phyloP scores from a whole-genome alignment of 1,140 invertebrate species.

The Drosophila grimshawi region DNA sequence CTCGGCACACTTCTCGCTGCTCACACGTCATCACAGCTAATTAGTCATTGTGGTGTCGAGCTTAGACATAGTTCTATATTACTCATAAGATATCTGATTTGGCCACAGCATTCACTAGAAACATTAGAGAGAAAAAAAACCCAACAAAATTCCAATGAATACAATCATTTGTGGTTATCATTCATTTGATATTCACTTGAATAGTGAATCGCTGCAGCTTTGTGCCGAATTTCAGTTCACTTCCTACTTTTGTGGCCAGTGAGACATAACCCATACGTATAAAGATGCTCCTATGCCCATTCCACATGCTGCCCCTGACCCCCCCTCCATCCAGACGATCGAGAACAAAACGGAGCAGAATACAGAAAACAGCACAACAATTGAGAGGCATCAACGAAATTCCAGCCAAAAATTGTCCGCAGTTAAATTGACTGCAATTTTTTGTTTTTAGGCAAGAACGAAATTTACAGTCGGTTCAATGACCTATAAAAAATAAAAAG shows the following conservation, averaged over 20 bases:
- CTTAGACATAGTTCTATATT: background rate
- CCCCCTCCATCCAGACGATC: too few species aligned
- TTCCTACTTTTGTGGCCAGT: too few species aligned
- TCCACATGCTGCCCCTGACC: background rate
- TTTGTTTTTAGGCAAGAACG: conserved; percentile 75
- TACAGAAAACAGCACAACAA: background rate
- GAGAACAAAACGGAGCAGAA: background rate
- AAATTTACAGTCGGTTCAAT: conserved; percentile 65
- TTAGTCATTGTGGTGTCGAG: too few species aligned
- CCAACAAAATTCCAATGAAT: too few species aligned
- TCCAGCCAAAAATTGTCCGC: conserved; percentile 64
- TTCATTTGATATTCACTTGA: too few species aligned
- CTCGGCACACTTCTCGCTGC: background rate
- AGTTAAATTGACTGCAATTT: conserved; percentile 73
- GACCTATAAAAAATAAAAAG: conserved; percentile 58
- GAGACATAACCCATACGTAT: too few species aligned
- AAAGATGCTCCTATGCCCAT: background rate
- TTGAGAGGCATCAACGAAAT: conserved; percentile 40
- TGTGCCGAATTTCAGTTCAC: too few species aligned
- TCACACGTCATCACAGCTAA: background rate
- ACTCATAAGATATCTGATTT: background rate
- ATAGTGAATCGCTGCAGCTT: too few species aligned
- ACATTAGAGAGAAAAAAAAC: too few species aligned
- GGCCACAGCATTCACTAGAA: too few species aligned
- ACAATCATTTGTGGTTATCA: too few species aligned